Base-by-base conservation (phyloP, 92 coral and sea anemone genomes). In the Blastomussa wellsi region DNA sequence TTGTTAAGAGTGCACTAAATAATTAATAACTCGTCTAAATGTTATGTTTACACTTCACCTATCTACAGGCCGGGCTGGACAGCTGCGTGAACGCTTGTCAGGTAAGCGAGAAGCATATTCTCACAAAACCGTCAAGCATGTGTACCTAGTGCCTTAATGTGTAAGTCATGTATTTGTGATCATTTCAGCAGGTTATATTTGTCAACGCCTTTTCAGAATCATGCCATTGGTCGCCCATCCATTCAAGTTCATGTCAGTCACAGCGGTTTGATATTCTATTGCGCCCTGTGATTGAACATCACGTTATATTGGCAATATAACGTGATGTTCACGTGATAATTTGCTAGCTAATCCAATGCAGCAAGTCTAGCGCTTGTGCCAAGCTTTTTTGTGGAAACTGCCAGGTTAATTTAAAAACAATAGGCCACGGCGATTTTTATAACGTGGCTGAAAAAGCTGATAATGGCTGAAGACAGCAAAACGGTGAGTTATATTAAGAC, bases 61-160 rank as follows among this genome's bases (percentile, higher is more conserved):
- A 31, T 24, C 35, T 11, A 16, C 79, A 83, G 87, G 73, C 59
- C n/a, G 87, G 80, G 59, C 80, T 83, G 14, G 77, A 74, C 74
- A 71, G 79, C 70, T 71, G 86, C 7, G 78, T 71, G 47, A 41
- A 83, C 19, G 87, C 87, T 83, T 83, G 87, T 59, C 33, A 83
- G 87, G 80, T 83, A 62, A 60, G 72, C 32, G 49, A 38, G 68
- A 28, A 62, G 32, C 35, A 8, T n/a, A 70, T 70, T 0, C 26
- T 28, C 44, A 36, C 26, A 20, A 24, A 70, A 36, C 7, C 26
- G 26, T 68, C 42, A 32, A 68, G n/a, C 72, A 2, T n/a, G 1
- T 33, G 24, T 31, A 68, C 74, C 42, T 37, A 29, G 37, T 59
- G 44, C 48, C 15, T 22, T 51, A 8, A 77, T 22, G 65, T 28